Percentiles rank a stretch among this genome's conserved stretches.
These are phyloP conservation scores for Tylochromis polylepis DNA, from an alignment of 2,113 vertebrate species.

Conservation along the genomic window DNA sequence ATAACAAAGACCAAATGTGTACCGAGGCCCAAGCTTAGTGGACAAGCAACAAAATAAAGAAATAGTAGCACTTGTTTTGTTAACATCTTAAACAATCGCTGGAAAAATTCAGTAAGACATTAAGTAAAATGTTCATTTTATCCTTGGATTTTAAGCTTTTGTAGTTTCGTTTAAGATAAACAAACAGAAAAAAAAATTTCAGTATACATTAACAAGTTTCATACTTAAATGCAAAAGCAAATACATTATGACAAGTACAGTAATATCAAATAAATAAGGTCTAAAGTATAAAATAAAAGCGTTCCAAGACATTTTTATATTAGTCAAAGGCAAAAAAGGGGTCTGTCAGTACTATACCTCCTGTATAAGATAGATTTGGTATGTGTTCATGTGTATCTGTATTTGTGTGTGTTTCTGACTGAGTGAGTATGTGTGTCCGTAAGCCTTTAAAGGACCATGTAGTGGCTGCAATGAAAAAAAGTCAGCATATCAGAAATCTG, in stretches of 20 bases:
- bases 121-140: background rate
- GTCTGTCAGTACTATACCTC: background rate
- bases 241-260: background rate
- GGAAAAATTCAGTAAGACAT: background rate
- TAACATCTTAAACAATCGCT: background rate
- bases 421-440: background rate
- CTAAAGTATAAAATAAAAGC: background rate
- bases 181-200: accelerated
- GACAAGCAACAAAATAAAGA: background rate
- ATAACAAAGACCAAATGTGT: background rate
- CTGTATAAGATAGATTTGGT: background rate
- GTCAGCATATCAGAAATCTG: background rate
- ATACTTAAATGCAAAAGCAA: background rate
- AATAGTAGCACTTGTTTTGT: background rate
- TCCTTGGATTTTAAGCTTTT: background rate
- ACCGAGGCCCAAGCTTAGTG: background rate
- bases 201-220: background rate
- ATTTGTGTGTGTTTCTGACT: background rate
- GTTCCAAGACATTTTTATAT: background rate
- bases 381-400: background rate
- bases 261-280: background rate
- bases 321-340: background rate
- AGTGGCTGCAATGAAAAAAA: background rate
- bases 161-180: background rate
- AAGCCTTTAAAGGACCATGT: background rate